phyloP scores from a whole-genome alignment of 2,113 vertebrate genomes.

The Neolamprologus sp. region DNA sequence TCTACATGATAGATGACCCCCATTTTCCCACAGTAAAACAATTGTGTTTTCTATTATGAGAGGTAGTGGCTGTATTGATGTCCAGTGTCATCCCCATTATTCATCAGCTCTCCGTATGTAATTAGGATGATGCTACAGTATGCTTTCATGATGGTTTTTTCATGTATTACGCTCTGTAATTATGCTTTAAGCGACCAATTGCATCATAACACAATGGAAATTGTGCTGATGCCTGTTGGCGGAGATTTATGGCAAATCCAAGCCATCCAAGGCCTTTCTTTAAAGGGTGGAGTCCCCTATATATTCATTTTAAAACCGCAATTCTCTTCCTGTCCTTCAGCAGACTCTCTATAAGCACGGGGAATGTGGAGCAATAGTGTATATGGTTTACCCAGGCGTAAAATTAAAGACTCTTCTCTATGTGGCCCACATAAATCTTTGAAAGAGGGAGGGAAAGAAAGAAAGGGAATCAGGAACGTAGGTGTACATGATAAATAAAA shows the following conservation, averaged over 20 bases:
- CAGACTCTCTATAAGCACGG: conserved; percentile 44
- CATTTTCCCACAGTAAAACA: conserved; percentile 57
- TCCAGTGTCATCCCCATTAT: conserved; percentile 42
- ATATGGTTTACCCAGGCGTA: conserved; percentile 57
- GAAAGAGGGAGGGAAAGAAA: not conserved
- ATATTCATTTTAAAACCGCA: conserved; percentile 36
- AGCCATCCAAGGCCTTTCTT: not conserved
- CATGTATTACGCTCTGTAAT: conserved; percentile 45
- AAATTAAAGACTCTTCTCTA: conserved; percentile 64
- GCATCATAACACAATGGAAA: conserved; percentile 2
- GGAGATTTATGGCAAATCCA: conserved; percentile 24
- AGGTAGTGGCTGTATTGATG: conserved; percentile 43
- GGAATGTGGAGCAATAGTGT: conserved; percentile 52
- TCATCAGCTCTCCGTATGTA: conserved; percentile 37
- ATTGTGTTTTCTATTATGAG: conserved; percentile 54
- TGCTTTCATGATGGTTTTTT: conserved; percentile 30
- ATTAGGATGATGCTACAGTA: conserved; percentile 36
- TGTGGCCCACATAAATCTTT: conserved; percentile 56
- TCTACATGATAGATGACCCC: conserved; percentile 30
- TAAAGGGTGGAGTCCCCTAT: conserved; percentile 20
- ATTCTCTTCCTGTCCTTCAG: conserved; percentile 2
- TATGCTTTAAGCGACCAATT: conserved; percentile 22
- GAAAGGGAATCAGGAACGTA: not conserved
- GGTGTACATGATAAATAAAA: conserved; percentile 27
- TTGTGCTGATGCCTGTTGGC: not conserved